Evolutionary conservation across 2,113 vertebrate genomes (phyloP).

Genomic region (Myiopsitta monachus): DNA sequence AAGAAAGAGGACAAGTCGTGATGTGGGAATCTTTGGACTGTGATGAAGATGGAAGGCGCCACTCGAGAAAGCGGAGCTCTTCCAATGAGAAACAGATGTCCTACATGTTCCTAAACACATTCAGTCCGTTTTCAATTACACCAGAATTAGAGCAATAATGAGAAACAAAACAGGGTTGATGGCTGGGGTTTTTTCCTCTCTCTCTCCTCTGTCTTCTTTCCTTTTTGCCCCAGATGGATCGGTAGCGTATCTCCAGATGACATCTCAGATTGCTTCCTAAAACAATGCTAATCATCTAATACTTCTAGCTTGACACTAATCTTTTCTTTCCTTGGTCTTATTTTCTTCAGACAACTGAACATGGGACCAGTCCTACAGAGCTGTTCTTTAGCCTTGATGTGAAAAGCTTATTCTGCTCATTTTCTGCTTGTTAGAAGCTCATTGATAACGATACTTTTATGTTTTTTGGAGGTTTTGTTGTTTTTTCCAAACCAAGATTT

Average conservation of each 20-base stretch:
- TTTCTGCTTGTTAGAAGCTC: slow-evolving; percentile 23
- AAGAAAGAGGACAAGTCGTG: slow-evolving; percentile 60
- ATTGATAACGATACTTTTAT: neutral
- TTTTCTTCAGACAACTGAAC: neutral
- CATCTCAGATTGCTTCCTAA: slow-evolving; percentile 22
- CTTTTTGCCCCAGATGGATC: slow-evolving; percentile 7
- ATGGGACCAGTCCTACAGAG: neutral
- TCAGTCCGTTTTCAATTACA: slow-evolving; percentile 67
- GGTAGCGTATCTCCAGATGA: slow-evolving; percentile 34
- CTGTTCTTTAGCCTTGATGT: neutral
- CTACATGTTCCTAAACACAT: slow-evolving; percentile 59
- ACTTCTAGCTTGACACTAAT: slow-evolving; percentile 15
- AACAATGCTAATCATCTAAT: neutral
- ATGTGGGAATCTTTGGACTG: slow-evolving; percentile 72
- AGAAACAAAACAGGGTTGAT: slow-evolving; percentile 54
- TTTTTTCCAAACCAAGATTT: neutral
- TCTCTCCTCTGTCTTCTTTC: neutral
- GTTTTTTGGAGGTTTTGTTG: neutral
- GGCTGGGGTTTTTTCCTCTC: neutral
- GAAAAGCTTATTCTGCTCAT: neutral
- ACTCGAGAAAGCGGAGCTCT: slow-evolving; percentile 45
- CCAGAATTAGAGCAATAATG: slow-evolving; percentile 65
- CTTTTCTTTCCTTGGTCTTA: neutral
- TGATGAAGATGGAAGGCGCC: slow-evolving; percentile 72
- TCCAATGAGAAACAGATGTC: slow-evolving; percentile 73